Evolutionary conservation across 2,888 invertebrate genomes (phyloP).

Genomic region (Rosalia funebris): DNA sequence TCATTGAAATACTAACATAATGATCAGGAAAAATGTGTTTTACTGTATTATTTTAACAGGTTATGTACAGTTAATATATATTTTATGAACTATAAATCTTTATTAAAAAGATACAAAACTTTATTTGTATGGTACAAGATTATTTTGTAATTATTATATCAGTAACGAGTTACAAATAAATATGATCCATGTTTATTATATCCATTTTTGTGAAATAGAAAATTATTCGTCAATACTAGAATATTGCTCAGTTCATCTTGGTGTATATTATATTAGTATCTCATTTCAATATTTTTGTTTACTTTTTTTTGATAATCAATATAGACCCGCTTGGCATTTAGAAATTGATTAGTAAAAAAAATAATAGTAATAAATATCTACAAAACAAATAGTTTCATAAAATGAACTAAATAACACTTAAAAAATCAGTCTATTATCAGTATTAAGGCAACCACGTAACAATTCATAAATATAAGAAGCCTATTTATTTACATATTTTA

Average conservation of each 20-base stretch:
- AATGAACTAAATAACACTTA: conserved; percentile 36
- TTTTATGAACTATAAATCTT: too few species aligned
- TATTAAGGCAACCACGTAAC: conserved; percentile 57
- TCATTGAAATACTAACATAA: too few species aligned
- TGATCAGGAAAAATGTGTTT: too few species aligned
- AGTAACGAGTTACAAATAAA: too few species aligned
- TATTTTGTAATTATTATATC: too few species aligned
- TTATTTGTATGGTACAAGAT: too few species aligned
- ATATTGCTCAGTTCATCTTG: neutral
- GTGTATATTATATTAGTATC: neutral
- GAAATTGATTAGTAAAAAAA: conserved; percentile 5
- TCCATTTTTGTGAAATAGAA: too few species aligned
- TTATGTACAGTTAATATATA: too few species aligned
- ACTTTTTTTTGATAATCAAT: neutral
- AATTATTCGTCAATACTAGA: neutral
- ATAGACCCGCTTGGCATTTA: conserved; percentile 11
- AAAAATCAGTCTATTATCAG: conserved; percentile 58
- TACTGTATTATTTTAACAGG: too few species aligned
- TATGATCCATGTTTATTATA: too few species aligned
- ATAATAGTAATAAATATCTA: conserved; percentile 13
- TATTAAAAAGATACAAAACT: too few species aligned
- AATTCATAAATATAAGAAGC: conserved; percentile 43
- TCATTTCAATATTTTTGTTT: neutral
- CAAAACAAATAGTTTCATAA: conserved; percentile 15
- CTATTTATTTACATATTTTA: conserved; percentile 37